Base-by-base conservation (phyloP, 1,140 invertebrate species). In the Drosophila ambigua region DNA sequence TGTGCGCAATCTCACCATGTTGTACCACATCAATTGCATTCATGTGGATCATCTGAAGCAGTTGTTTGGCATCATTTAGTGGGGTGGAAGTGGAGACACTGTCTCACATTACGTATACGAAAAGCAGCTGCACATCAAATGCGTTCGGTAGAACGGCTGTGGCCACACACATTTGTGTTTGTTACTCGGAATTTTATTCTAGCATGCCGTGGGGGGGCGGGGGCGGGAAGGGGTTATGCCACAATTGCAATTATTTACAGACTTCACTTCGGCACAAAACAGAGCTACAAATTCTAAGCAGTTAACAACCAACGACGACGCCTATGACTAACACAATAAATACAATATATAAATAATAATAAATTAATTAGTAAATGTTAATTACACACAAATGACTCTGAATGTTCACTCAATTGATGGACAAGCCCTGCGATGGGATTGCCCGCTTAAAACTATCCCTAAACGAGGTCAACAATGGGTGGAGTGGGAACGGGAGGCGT, bases 321-420 rank as follows among this genome's bases (percentile, higher is more conserved):
- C 71, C 52, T 82, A 78, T 41, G 51, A 59, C 65, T 78, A 79
- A 77, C 26, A 44, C 60, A 77, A 83, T 80, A 84, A 78, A 89
- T 89, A 88, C 49, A 62, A 66, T 72, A 72, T 26, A 72, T 77
- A 81, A 77, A 55, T 65, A 72, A 69, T 66, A 66, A 77, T 67
- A 75, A 87, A 87, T 74, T 82, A 72, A 79, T 84, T 78, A 87
- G 58, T 66, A 62, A 57, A 72, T 46, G 54, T 87, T 85, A 83
- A 76, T 77, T 90, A 81, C 78, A 81, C 81, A 59, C 75, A 87
- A 78, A 85, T 90, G 87, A 90, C 87, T 90, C 90, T 81, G 75
- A 89, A 74, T 75, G 52, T 78, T 68, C 80, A 83, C 82, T 78
- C 72, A 81, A 77, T 66, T 71, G 46, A 59, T 62, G 31, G 60